These are phyloP conservation scores for Eurystomus gularis DNA, from an alignment of 2,113 vertebrate species.

Conservation along the genomic window DNA sequence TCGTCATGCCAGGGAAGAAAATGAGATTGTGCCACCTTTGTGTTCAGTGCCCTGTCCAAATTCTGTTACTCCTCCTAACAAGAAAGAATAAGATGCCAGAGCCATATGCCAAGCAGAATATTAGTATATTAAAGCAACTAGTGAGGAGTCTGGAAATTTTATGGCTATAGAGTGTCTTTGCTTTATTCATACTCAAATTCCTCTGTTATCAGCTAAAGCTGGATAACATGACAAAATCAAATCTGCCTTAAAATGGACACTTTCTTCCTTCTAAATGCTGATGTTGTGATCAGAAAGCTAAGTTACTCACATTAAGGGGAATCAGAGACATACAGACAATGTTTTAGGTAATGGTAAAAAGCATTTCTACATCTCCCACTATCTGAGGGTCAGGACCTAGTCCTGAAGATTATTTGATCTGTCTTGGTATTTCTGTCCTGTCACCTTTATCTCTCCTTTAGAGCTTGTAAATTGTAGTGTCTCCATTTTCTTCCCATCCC, in stretches of 20 bases:
- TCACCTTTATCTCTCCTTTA: background rate
- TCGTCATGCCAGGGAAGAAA: background rate
- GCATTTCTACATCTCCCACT: background rate
- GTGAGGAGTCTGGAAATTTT: background rate
- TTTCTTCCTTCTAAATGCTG: background rate
- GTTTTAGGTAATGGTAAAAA: background rate
- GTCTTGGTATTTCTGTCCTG: background rate
- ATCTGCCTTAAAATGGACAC: background rate
- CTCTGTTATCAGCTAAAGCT: background rate
- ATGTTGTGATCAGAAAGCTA: background rate
- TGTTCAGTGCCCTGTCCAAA: background rate
- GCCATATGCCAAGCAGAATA: background rate
- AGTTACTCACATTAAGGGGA: background rate
- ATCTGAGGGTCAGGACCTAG: background rate
- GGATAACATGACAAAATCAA: background rate
- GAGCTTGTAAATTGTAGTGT: accelerated
- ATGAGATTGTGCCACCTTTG: background rate
- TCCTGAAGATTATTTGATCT: background rate
- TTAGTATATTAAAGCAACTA: background rate
- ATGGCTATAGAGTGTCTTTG: accelerated
- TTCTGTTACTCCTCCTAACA: background rate
- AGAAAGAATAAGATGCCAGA: background rate
- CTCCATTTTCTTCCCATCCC: background rate
- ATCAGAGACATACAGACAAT: background rate
- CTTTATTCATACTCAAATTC: background rate